phyloP scores from a whole-genome alignment of 2,888 invertebrate species.

The Octodonta nipae region DNA sequence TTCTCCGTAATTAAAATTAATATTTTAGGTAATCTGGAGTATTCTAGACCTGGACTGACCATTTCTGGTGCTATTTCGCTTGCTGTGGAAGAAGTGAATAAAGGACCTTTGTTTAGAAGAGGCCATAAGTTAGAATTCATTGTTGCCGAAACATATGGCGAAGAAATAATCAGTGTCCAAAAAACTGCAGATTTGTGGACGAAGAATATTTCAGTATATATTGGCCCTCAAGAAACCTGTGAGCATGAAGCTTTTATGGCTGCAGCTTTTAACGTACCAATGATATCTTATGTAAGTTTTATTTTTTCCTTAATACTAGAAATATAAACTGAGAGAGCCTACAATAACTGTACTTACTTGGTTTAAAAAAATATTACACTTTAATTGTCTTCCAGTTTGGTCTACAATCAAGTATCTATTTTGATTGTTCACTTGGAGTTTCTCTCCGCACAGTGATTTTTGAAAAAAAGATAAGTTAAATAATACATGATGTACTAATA shows the following conservation, averaged over 20 bases:
- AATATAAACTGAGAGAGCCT: background rate
- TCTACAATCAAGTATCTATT: no score
- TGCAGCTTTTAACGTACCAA: slow-evolving; percentile 83
- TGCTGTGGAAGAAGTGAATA: slow-evolving; percentile 71
- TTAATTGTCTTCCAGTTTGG: background rate
- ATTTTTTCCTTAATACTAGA: no score
- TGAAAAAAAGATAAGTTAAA: no score
- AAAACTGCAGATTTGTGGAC: slow-evolving; percentile 77
- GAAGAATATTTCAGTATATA: slow-evolving; percentile 71
- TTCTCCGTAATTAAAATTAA: background rate
- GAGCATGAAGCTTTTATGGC: slow-evolving; percentile 88
- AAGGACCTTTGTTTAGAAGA: slow-evolving; percentile 35
- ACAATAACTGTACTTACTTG: background rate
- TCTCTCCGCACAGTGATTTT: no score
- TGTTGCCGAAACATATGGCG: slow-evolving; percentile 82
- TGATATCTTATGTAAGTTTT: slow-evolving; percentile 86
- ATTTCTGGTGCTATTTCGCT: slow-evolving; percentile 76
- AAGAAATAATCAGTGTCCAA: slow-evolving; percentile 73
- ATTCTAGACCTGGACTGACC: slow-evolving; percentile 59
- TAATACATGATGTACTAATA: no score
- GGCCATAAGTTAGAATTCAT: slow-evolving; percentile 67
- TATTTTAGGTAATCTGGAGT: slow-evolving; percentile 56
- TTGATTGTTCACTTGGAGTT: no score
- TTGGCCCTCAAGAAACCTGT: slow-evolving; percentile 83
- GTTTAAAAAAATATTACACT: background rate